Evolutionary conservation across 2,888 invertebrate species (phyloP), one percentile per base, ranked within the genome.

Genomic region (Luperina nickerlii): DNA sequence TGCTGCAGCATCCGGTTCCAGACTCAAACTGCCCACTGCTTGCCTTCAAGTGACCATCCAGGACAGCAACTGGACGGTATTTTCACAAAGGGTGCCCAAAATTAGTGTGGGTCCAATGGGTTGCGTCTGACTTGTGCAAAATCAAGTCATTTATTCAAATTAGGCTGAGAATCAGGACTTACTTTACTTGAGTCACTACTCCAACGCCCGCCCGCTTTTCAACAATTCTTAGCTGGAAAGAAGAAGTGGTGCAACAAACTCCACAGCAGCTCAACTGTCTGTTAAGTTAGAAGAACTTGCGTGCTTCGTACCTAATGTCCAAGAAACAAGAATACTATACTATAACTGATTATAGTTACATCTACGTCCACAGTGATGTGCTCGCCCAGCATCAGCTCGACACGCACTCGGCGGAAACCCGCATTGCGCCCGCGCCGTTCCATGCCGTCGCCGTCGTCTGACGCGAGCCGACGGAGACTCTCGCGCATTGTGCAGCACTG

Each of bases 381-480:
- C 74, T 98, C 98, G 78, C 98, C 99, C 96, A 99, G 99, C 77
- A 99, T 97, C 89, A 99, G 97, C 86, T 98, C 98, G 74, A 99
- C 97, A 90, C 98, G 97, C 66, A 98, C 98, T 72, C 98, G 97
- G 97, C 90, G 92, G 85, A 88, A 94, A 88, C 85, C 84, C 3
- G 81, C 57, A 51, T 86, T 92, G 79, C 92, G 93, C 72, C 92
- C 92, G 91, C 88, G 90, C 71, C 92, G 90, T 79, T 90, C 91
- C 88, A 90, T 89, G 78, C 89, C 93, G 74, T 96, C 96, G 76
- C 90, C 93, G 76, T 96, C 96, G 38, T 96, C 96, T 0, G 95
- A 94, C 38, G 96, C 95, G 78, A 97, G 92, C 6, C 95, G 93
- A 0, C 96, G 95, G 63, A 96, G 93, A 85, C 96, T 96, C 89